A percentile compares a stretch with the other conserved stretches of the same genome.
phyloP scores from a whole-genome alignment of 2,797 vertebrate species.

The Xiphophorus birchmanni region DNA sequence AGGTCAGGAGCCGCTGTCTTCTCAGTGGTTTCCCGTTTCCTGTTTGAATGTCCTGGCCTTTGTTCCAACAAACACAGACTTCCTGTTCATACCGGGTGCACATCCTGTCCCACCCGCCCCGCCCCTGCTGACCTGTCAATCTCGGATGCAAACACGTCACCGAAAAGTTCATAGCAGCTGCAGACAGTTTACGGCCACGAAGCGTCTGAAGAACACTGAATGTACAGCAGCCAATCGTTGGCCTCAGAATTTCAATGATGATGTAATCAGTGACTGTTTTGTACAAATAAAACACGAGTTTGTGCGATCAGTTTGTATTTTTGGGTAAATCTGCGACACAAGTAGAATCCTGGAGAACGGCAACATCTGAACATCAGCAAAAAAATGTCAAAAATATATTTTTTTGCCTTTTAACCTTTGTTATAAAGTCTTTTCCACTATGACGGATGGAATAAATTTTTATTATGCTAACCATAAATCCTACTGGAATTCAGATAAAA shows the following conservation, averaged over 20 bases:
- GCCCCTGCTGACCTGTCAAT: constrained; percentile 39
- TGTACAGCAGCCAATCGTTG: background rate
- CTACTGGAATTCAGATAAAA: background rate
- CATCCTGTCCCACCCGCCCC: constrained; percentile 40
- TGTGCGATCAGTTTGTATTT: too few species aligned
- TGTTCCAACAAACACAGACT: constrained; percentile 45
- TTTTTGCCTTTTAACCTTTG: too few species aligned
- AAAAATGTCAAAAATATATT: too few species aligned
- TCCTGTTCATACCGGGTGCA: constrained; percentile 41
- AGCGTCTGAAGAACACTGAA: background rate
- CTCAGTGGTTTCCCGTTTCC: constrained; percentile 67
- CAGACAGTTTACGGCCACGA: background rate
- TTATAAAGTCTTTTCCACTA: too few species aligned
- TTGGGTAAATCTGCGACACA: background rate
- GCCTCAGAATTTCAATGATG: background rate
- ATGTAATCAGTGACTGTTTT: background rate
- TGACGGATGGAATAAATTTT: background rate
- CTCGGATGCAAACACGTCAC: constrained; percentile 11
- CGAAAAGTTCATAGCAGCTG: background rate
- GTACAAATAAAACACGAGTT: too few species aligned
- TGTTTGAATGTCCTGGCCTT: constrained; percentile 51
- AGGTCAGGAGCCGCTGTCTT: constrained; percentile 46
- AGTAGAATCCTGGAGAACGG: background rate
- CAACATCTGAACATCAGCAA: background rate
- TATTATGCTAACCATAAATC: background rate